Percentiles rank a stretch among this genome's conserved stretches.
phyloP scores from a whole-genome alignment of 2,113 vertebrate species.

The Saguinus midas region DNA sequence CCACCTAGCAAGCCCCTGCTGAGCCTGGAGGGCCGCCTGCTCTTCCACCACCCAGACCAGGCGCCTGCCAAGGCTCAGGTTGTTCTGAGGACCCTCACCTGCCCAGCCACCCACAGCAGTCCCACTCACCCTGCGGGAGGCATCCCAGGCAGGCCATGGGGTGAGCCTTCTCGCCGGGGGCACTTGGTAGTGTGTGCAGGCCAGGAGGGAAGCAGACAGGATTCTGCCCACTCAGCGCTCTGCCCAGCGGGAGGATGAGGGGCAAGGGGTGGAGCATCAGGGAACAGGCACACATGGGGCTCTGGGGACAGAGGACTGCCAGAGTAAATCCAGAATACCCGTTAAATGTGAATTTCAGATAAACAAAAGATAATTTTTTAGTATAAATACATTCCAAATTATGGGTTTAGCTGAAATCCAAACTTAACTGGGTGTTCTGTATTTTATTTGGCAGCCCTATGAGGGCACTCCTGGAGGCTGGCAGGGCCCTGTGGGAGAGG shows the following conservation, averaged over 20 bases:
- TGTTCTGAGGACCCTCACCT: background rate
- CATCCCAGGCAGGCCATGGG: background rate
- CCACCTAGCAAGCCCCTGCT: background rate
- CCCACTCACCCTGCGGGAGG: conserved; percentile 51
- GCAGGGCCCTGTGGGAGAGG: background rate
- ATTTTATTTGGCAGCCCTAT: background rate
- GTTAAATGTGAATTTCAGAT: background rate
- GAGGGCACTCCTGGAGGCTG: background rate
- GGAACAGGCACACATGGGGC: background rate
- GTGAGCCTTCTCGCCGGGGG: background rate
- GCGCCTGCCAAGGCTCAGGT: background rate
- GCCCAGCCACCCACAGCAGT: background rate
- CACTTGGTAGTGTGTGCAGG: background rate
- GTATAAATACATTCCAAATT: background rate
- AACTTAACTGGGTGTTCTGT: background rate
- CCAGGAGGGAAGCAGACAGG: background rate
- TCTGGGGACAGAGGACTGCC: background rate
- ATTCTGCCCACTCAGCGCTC: conserved; percentile 47
- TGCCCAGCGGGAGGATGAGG: conserved; percentile 9
- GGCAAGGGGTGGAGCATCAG: background rate
- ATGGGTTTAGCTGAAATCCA: background rate
- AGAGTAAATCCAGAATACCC: background rate
- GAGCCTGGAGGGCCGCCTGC: background rate
- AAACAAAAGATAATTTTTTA: background rate
- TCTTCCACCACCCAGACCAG: background rate